Conservation (phyloP, 2,888 invertebrate genomes). For the Eupelmus urozonus region DNA sequence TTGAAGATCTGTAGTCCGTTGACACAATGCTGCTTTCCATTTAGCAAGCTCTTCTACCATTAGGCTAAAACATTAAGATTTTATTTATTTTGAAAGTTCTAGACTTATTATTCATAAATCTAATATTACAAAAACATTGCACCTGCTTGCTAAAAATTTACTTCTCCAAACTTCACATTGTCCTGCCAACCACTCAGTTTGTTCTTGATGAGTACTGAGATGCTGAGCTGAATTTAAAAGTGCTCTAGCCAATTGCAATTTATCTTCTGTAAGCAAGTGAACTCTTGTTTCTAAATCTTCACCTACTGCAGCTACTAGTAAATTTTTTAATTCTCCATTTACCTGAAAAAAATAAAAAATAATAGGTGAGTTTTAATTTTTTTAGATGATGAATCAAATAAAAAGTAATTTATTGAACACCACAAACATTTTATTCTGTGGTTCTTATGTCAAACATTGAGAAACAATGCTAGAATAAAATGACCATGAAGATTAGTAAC, state of each 20-base stretch:
- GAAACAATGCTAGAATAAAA: no score
- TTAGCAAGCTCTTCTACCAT: slow-evolving; percentile 95
- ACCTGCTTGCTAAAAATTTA: slow-evolving; percentile 96
- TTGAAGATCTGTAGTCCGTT: slow-evolving; percentile 84
- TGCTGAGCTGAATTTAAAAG: slow-evolving; percentile 91
- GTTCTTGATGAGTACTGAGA: slow-evolving; percentile 92
- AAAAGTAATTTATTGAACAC: no score
- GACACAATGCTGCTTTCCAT: slow-evolving; percentile 89
- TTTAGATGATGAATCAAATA: not conserved
- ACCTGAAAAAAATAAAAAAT: slow-evolving; percentile 80
- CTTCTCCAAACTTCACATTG: slow-evolving; percentile 98
- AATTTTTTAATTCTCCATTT: slow-evolving; percentile 93
- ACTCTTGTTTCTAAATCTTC: slow-evolving; percentile 95
- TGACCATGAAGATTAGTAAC: no score
- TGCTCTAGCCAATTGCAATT: slow-evolving; percentile 91
- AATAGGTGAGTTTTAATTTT: slow-evolving; percentile 3
- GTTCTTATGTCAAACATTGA: no score
- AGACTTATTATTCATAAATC: not conserved
- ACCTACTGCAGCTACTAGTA: slow-evolving; percentile 95
- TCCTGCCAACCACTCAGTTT: slow-evolving; percentile 94
- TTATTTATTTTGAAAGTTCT: slow-evolving; percentile 8
- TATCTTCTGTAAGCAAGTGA: slow-evolving; percentile 94
- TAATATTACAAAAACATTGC: slow-evolving; percentile 56
- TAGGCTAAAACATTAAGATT: slow-evolving; percentile 80
- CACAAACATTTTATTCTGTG: no score